phyloP scores from a whole-genome alignment of 2,113 vertebrate species.

The Aramus guarauna region DNA sequence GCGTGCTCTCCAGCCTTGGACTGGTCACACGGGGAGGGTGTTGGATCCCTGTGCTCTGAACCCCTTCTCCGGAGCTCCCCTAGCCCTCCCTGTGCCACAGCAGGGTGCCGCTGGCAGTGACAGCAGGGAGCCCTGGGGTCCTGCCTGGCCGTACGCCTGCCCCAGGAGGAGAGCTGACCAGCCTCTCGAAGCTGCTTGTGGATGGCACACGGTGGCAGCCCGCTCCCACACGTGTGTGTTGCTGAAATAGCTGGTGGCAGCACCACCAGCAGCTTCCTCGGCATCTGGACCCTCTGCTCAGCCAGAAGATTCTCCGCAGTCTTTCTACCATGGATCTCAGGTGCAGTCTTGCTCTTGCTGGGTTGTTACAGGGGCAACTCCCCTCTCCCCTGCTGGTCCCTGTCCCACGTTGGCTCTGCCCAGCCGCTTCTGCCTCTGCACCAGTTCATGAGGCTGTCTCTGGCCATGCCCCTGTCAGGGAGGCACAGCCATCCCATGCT shows the following conservation, averaged over 20 bases:
- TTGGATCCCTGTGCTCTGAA: not conserved
- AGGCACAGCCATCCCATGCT: not conserved
- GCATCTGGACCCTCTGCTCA: not conserved
- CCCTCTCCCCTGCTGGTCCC: not conserved
- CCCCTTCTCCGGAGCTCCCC: not conserved
- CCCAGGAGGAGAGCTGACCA: not conserved
- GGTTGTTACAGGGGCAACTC: accelerated
- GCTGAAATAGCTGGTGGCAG: not conserved
- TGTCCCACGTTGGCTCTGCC: not conserved
- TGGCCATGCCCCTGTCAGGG: not conserved
- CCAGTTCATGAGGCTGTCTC: not conserved
- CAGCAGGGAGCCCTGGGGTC: accelerated
- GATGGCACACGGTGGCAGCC: not conserved
- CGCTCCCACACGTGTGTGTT: accelerated
- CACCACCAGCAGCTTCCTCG: not conserved
- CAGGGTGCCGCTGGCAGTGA: not conserved
- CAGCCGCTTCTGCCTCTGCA: not conserved
- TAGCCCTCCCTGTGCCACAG: not conserved
- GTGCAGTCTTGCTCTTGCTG: not conserved
- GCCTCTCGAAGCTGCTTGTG: not conserved
- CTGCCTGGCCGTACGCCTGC: not conserved
- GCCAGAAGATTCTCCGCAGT: not conserved
- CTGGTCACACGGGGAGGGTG: accelerated
- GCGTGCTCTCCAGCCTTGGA: not conserved
- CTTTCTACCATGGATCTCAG: not conserved